Evolutionary conservation across 2,888 invertebrate genomes (phyloP), one percentile per base, ranked within the genome.

Genomic region (Galerucella nymphaeae): DNA sequence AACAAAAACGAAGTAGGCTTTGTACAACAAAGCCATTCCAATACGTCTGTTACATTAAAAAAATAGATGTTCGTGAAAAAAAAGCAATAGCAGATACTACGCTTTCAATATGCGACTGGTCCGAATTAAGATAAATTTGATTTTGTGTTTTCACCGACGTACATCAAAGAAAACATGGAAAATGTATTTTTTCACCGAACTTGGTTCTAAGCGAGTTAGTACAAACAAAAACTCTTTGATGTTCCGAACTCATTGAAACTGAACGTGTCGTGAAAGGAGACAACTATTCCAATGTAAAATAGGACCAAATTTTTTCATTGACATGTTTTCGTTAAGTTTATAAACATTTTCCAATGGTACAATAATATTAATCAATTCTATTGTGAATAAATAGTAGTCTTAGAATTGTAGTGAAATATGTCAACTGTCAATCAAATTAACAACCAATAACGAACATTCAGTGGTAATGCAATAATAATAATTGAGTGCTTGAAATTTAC

Each of bases 151-250:
- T 70, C 13, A n/a, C 63, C 41, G 45, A 61, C 63, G 63, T 45
- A 70, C 55, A 70, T 70, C 70, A 70, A 70, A 70, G 70, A 63
- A 70, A 70, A 70, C 42, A 63, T 30, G 9, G 55, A 70, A 70
- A 62, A 63, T 63, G 63, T 63, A 30, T 70, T 70, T 70, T 70
- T 63, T 42, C 63, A 57, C 57, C 42, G 45, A 63, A 63, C 63
- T 63, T 42, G 30, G 42, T 64, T 64, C 63, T 63, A 64, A 70
- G 57, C 70, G 63, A 48, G 70, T 63, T 70, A 63, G 18, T 16
- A 57, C 63, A 63, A 70, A 70, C 63, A 70, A 63, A 70, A 69
- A 63, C 41, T 45, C 70, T 70, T 70, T 70, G 70, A 70, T 70
- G 63, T 70, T 57, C 20, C 10, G 50, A 70, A 64, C 45, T 55